These are phyloP conservation scores for Solea senegalensis DNA, from an alignment of 2,113 vertebrate genomes.

Conservation along the genomic window DNA sequence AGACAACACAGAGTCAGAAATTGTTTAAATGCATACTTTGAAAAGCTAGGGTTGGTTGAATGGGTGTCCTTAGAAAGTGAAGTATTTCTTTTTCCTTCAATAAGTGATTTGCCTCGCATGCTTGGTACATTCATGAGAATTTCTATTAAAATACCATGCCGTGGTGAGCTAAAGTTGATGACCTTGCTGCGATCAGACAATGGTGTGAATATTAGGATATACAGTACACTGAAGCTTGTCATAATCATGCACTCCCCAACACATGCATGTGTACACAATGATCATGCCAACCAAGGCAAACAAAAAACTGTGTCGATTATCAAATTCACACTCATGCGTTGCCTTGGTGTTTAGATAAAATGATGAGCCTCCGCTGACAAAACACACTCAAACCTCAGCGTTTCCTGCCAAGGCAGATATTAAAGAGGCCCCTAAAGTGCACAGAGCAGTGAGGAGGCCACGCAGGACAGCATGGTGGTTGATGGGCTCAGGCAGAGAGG, in stretches of 20 bases:
- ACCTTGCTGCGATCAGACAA: conserved; percentile 54
- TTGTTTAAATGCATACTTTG: conserved; percentile 24
- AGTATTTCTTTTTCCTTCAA: conserved; percentile 36
- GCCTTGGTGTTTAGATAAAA: conserved; percentile 50
- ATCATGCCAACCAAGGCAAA: conserved; percentile 30
- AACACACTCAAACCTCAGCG: conserved; percentile 40
- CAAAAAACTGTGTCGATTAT: conserved; percentile 47
- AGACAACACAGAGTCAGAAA: conserved; percentile 7
- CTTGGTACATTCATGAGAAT: conserved; percentile 20
- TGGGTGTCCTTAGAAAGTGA: conserved; percentile 48
- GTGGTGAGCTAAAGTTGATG: conserved; percentile 34
- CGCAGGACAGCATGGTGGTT: conserved; percentile 40
- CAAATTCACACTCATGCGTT: conserved; percentile 39
- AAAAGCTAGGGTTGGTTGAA: conserved; percentile 12
- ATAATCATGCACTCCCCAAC: no score
- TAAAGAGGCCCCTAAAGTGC: conserved; percentile 34
- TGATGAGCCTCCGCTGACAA: conserved; percentile 47
- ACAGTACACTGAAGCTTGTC: conserved; percentile 9
- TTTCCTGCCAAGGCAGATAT: conserved; percentile 54
- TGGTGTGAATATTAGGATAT: conserved; percentile 17
- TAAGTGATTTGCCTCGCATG: conserved; percentile 22
- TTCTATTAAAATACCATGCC: conserved; percentile 38
- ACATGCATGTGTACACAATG: conserved; percentile 5
- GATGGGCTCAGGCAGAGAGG: conserved; percentile 61
- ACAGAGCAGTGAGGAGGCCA: conserved; percentile 16